Evolutionary conservation across 2,888 invertebrate genomes (phyloP), one percentile per base, ranked within the genome.

Genomic region (Criorhina ranunculi): DNA sequence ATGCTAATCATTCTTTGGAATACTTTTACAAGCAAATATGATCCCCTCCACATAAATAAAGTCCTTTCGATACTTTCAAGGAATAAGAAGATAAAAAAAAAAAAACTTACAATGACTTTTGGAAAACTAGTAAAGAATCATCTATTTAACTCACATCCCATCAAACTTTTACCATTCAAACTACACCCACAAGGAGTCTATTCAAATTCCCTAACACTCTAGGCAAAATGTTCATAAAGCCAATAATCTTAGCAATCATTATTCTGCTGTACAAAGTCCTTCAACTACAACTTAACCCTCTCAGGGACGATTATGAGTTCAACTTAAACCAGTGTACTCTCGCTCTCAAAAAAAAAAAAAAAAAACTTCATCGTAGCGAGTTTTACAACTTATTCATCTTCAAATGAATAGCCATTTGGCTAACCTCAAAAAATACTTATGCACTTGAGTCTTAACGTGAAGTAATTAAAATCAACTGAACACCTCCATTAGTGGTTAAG

Each of bases 341-440:
- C 33, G 15, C 51, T 62, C 31, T 9, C 24, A 17, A 33, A 12
- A 37, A 8, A 42, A 37, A 31, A n/a, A 60, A 59, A 40, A 42
- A 33, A 51, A 60, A 73, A 1, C 4, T 24, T 24, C 24, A 24
- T 24, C 24, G 24, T 4, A 24, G 4, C 24, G 2, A 24, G 2
- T 24, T 24, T 24, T 3, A 4, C 1, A 24, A 24, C 24, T 24
- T n/a, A n/a, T n/a, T 24, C 24, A 24, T 37, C 51, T 72, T 37
- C 29, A 40, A 31, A 60, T 17, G 11, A 29, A 62, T 60, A 60
- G 72, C 29, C 40, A 62, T 62, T 62, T 9, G 42, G 51, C 53
- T 73, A 73, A 62, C 53, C 62, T 35, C 62, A 62, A 62, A 62
- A 42, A 51, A n/a, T n/a, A n/a, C 62, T 62, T 53, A 42, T 62